phyloP scores from a whole-genome alignment of 1,140 invertebrate genomes.

The Papilio helenus region DNA sequence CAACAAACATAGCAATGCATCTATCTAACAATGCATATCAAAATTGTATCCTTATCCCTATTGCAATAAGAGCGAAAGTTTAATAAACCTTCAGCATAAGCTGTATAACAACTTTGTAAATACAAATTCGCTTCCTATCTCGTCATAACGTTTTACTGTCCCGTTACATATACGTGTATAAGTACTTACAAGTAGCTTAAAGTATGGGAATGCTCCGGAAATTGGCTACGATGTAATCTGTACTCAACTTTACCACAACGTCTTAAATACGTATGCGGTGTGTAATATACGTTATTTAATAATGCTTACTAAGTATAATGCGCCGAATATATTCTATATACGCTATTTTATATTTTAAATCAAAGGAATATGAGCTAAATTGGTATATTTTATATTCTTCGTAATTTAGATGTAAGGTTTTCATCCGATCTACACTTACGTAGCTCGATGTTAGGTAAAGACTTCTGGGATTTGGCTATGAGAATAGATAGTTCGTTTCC shows the following conservation, averaged over 20 bases:
- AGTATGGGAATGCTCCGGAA: constrained; percentile 63
- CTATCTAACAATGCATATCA: neutral
- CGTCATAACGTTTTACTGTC: constrained; percentile 72
- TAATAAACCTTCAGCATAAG: neutral
- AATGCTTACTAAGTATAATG: constrained; percentile 18
- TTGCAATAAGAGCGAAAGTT: constrained; percentile 45
- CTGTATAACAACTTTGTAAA: constrained; percentile 44
- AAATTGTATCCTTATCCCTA: constrained; percentile 19
- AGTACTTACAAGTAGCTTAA: constrained; percentile 55
- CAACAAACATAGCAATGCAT: constrained; percentile 46
- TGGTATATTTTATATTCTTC: neutral
- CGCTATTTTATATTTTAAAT: constrained; percentile 8
- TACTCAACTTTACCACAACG: constrained; percentile 49
- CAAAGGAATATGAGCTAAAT: constrained; percentile 1
- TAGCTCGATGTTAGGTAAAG: constrained; percentile 20
- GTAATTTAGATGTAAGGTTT: constrained; percentile 29
- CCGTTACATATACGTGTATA: constrained; percentile 51
- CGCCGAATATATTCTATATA: neutral
- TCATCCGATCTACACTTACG: constrained; percentile 8
- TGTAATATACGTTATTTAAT: constrained; percentile 42
- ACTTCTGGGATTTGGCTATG: constrained; percentile 26
- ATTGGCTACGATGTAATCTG: constrained; percentile 65
- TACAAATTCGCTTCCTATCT: constrained; percentile 67
- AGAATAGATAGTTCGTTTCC: constrained; percentile 10
- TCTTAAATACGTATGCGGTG: constrained; percentile 41